A percentile compares a stretch with the other conserved stretches of the same genome.
These are phyloP conservation scores for Oceanites oceanicus DNA, from an alignment of 2,113 vertebrate species.

Conservation along the genomic window DNA sequence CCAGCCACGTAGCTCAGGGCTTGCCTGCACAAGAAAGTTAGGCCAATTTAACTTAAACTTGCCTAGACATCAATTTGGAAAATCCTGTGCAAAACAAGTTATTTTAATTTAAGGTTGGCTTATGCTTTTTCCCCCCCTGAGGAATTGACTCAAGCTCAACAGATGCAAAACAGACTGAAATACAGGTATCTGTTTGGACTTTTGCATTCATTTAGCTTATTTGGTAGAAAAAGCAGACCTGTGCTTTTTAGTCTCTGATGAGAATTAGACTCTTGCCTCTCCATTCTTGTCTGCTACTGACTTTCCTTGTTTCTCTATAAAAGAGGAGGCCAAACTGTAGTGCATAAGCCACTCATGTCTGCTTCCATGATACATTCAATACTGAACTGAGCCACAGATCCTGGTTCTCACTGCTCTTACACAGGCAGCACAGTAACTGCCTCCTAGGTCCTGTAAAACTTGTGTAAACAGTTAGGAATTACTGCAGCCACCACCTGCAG, in stretches of 20 bases:
- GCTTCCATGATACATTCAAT: neutral
- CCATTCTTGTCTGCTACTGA: neutral
- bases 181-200: neutral
- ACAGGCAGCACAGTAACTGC: neutral
- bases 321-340: neutral
- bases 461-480: neutral
- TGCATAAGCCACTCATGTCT: fast-evolving
- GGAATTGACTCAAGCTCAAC: neutral
- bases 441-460: neutral
- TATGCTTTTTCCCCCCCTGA: neutral
- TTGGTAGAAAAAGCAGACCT: neutral
- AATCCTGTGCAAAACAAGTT: neutral
- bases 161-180: neutral
- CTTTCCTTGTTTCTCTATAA: neutral
- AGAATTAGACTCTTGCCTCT: neutral
- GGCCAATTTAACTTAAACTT: neutral
- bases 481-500: neutral
- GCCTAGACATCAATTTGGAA: neutral
- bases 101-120: neutral
- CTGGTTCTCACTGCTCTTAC: neutral
- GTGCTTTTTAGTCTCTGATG: neutral
- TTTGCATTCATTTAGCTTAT: neutral
- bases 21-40: neutral
- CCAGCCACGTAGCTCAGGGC: neutral
- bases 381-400: neutral